phyloP scores from a whole-genome alignment of 2,797 vertebrate genomes.

The Crax fasciolata region DNA sequence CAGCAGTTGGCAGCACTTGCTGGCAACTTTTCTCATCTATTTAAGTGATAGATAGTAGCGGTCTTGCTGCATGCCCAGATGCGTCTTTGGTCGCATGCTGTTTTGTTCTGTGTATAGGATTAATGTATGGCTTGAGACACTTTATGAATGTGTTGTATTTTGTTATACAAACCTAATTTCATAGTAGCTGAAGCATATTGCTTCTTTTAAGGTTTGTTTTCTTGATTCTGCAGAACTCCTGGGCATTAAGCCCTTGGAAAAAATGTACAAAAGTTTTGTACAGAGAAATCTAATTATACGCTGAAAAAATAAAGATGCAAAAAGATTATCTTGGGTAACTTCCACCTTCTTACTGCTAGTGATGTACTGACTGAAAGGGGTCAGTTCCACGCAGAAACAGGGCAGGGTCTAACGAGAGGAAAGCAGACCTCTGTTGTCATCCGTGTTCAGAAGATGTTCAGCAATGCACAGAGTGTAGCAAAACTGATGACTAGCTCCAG shows the following conservation, averaged over 20 bases:
- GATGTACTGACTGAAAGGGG: neutral
- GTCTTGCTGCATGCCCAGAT: neutral
- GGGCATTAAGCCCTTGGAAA: neutral
- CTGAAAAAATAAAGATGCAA: neutral
- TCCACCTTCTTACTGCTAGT: neutral
- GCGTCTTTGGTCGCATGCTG: neutral
- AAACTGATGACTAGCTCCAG: neutral
- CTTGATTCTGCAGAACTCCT: neutral
- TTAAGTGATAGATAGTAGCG: conserved; percentile 30
- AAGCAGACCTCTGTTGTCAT: neutral
- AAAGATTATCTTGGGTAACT: neutral
- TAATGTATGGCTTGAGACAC: neutral
- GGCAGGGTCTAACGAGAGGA: neutral
- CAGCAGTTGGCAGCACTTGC: conserved; percentile 1
- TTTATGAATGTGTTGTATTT: neutral
- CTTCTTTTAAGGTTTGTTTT: neutral
- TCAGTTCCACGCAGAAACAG: neutral
- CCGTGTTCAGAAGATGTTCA: neutral
- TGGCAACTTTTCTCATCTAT: conserved; percentile 23
- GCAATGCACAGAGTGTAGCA: neutral
- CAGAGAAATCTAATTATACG: neutral
- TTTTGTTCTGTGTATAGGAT: neutral
- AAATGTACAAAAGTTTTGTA: neutral
- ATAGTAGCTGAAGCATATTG: neutral
- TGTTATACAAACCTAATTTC: neutral